Evolutionary conservation across 2,888 invertebrate genomes (phyloP).

Genomic region (Serrognathus titanus): DNA sequence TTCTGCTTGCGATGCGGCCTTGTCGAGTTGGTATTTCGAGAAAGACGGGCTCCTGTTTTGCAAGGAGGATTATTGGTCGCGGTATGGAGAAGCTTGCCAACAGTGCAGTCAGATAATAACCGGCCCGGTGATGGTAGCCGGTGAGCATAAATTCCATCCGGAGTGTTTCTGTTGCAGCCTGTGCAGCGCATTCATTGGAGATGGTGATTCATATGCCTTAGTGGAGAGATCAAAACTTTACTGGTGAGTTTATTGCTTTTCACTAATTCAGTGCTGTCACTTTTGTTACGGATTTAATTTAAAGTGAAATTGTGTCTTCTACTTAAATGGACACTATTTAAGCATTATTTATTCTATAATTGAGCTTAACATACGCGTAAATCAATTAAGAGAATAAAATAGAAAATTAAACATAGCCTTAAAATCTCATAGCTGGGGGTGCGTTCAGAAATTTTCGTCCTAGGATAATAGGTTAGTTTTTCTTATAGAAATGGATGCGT

Average conservation of each 20-base stretch:
- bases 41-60: slow-evolving; percentile 87
- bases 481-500: too few species aligned
- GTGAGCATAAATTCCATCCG: slow-evolving; percentile 92
- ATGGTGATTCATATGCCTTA: slow-evolving; percentile 88
- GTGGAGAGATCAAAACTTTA: slow-evolving; percentile 87
- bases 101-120: slow-evolving; percentile 76
- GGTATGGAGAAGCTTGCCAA: slow-evolving; percentile 86
- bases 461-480: too few species aligned
- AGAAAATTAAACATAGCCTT: too few species aligned
- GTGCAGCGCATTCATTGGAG: slow-evolving; percentile 82
- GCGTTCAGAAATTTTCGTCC: too few species aligned
- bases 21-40: slow-evolving; percentile 92
- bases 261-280: background rate
- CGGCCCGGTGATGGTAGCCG: slow-evolving; percentile 92
- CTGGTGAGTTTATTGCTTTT: slow-evolving; percentile 57
- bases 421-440: too few species aligned
- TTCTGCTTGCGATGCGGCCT: slow-evolving; percentile 80
- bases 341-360: too few species aligned
- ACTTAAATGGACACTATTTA: too few species aligned
- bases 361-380: too few species aligned
- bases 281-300: too few species aligned
- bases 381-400: too few species aligned
- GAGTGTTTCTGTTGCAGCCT: slow-evolving; percentile 88
- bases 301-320: too few species aligned
- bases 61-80: slow-evolving; percentile 82